Evolutionary conservation across 2,888 invertebrate species (phyloP).

Genomic region (Parthenolecanium corni): DNA sequence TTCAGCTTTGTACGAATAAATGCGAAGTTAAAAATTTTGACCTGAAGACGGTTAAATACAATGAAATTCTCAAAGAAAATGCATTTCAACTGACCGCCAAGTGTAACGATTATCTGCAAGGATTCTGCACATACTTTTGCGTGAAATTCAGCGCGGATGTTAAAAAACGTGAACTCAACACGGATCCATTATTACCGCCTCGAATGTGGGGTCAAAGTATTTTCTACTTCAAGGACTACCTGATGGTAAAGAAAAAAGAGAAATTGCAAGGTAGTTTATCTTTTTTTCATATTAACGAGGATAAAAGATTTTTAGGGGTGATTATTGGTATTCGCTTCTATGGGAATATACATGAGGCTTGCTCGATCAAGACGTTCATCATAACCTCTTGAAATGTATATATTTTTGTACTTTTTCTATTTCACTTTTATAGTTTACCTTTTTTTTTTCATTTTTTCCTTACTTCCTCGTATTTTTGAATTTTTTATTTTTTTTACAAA

Average conservation of each 20-base stretch:
- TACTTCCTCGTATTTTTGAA: too few relatives aligned
- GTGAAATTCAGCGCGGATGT: slow-evolving; percentile 1
- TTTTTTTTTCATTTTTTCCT: too few relatives aligned
- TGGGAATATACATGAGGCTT: neutral
- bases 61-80: neutral
- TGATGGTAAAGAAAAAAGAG: slow-evolving; percentile 12
- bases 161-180: slow-evolving; percentile 3
- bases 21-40: slow-evolving; percentile 10
- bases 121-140: neutral
- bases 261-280: neutral
- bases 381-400: neutral
- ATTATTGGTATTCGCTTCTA: neutral
- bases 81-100: slow-evolving; percentile 1
- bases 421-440: too few relatives aligned
- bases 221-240: slow-evolving; percentile 18
- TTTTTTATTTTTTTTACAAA: too few relatives aligned
- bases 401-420: too few relatives aligned
- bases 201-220: slow-evolving; percentile 10
- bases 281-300: slow-evolving; percentile 2
- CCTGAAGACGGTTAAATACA: neutral
- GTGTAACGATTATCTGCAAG: slow-evolving; percentile 13
- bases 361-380: neutral
- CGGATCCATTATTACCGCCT: slow-evolving; percentile 3
- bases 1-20: slow-evolving; percentile 9
- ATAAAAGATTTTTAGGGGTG: slow-evolving; percentile 9